Percentiles rank a stretch among this genome's conserved stretches.
These are phyloP conservation scores for Ariolimax columbianus DNA, from an alignment of 2,888 invertebrate species.

Conservation along the genomic window DNA sequence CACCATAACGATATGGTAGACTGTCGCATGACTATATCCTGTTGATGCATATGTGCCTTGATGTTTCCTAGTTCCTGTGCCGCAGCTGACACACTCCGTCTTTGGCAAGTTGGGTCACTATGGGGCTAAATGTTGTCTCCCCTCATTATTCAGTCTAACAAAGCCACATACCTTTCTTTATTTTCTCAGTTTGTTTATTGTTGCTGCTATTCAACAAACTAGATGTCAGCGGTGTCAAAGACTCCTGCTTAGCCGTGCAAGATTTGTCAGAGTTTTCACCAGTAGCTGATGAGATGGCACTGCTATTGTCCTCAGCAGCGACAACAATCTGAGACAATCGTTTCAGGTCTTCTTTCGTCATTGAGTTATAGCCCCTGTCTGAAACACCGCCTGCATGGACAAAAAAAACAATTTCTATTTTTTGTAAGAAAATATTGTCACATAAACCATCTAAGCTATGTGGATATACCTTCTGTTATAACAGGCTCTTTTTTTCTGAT, in stretches of 20 bases:
- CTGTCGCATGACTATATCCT: no score
- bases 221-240: constrained; percentile 63
- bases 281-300: constrained; percentile 23
- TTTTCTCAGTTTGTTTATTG: constrained; percentile 43
- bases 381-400: constrained; percentile 77
- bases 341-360: constrained; percentile 79
- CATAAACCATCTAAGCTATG: neutral
- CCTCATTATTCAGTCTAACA: neutral
- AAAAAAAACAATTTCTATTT: neutral
- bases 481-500: no score
- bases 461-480: neutral
- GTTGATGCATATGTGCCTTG: no score
- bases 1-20: no score
- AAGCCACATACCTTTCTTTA: constrained; percentile 43
- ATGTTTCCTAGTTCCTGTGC: no score
- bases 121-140: neutral
- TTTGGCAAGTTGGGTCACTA: no score
- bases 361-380: constrained; percentile 80
- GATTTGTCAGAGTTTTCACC: constrained; percentile 33
- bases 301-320: constrained; percentile 23
- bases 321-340: constrained; percentile 59
- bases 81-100: no score
- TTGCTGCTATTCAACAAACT: constrained; percentile 53
- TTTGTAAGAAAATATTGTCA: neutral
- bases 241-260: constrained; percentile 58